Evolutionary conservation across 2,888 invertebrate species (phyloP), one percentile per base, ranked within the genome.

Genomic region (Cheilosia impressa): DNA sequence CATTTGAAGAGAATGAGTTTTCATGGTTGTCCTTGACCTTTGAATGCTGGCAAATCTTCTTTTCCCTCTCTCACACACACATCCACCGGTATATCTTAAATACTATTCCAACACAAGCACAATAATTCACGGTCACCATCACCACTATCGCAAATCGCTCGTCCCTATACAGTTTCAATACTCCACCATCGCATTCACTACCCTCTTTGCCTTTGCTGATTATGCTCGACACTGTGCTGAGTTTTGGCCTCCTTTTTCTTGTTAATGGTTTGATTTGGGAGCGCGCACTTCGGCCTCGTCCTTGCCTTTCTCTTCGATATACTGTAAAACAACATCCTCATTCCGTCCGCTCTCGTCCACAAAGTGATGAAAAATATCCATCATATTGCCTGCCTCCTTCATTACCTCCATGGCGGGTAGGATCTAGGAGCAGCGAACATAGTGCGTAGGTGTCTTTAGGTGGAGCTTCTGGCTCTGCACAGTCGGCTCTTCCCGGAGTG

Each of bases 381-480:
- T 50, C 68, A 52, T 38, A 24, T 6, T 60, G 53, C 27, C 19
- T 31, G 68, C 27, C 38, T 19, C n/a, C n/a, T n/a, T n/a, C n/a
- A n/a, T n/a, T n/a, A n/a, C n/a, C n/a, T n/a, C n/a, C n/a, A 27
- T 27, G 27, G 27, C 27, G 27, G 27, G 6, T 7, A 27, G 6
- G 6, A 1, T 27, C 5, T 6, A 43, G 41, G 53, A 43, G 47
- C 38, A 58, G 75, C 45, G 58, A 47, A 79, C 76, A 80, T 77
- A 63, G 68, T 81, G 85, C 85, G 85, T 85, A 81, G 85, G 85
- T 85, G 81, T 66, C 68, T 85, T 53, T 58, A 80, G 85, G 85
- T 85, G 85, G 85, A 85, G 85, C 81, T 76, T 81, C 66, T 31
- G 65, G 50, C 52, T 27, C 27, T 27, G 27, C 27, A 27, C 27